Base-by-base conservation (phyloP, 2,797 vertebrate genomes). In the Tolypeutes matacus region DNA sequence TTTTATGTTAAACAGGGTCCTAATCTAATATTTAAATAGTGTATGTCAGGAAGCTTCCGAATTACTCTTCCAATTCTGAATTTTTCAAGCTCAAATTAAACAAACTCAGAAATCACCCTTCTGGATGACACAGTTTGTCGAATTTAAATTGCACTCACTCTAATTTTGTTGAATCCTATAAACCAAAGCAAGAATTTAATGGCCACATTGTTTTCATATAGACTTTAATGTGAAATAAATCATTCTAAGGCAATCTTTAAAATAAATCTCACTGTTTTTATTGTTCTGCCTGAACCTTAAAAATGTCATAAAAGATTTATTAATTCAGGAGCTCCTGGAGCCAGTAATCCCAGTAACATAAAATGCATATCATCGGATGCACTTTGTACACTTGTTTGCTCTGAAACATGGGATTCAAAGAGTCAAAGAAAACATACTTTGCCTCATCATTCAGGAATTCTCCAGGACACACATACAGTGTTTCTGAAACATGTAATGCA, bases 251-350 rank as follows among this genome's bases (percentile, higher is more conserved):
- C 73, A 34, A 42, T 21, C 34, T 64, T 85, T 69, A 89, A 95
- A 95, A 93, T 89, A 75, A 85, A 84, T 86, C 94, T 86, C 93
- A 94, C 51, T 85, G 36, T 18, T 62, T 88, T 94, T 88, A 95
- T 92, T 93, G 75, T 93, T 96, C 93, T 65, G 82, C 84, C 91
- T 96, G 97, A 87, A 96, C 97, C 96, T 96, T n/a, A n/a, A n/a
- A n/a, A n/a, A 69, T 53, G 85, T 94, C 95, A 84, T 67, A n/a
- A n/a, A 91, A 78, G 53, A 96, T 84, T 46, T 93, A 96, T 96
- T 90, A 97, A 96, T 83, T 97, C 96, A 96, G 95, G 97, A 86
- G 97, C 96, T 46, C 92, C 96, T 51, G 93, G 60, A 93, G 93
- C 95, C 69, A 89, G 86, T 39, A 96, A 94, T 83, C 97, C 96